A percentile compares a stretch with the other conserved stretches of the same genome.
Evolutionary conservation across 1,140 invertebrate genomes (phyloP).

Genomic region (Oscheius sp.): DNA sequence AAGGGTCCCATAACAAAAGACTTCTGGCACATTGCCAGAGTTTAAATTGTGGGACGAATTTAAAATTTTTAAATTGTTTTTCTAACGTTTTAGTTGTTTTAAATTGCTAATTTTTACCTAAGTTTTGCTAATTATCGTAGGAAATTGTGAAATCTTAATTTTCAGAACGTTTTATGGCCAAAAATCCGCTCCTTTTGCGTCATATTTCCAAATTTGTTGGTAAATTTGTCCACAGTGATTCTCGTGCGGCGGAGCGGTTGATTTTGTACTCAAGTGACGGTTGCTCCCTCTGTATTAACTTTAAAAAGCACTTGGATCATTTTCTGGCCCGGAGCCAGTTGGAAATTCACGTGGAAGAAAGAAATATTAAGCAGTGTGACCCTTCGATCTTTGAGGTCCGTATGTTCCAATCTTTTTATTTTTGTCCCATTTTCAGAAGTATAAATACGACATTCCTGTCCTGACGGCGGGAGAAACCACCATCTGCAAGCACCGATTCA

Average conservation of each 20-base stretch:
- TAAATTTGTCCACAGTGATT: no score
- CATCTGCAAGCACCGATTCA: slow-evolving; percentile 31
- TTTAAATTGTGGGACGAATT: not conserved
- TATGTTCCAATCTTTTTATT: slow-evolving; percentile 6
- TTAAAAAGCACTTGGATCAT: slow-evolving; percentile 28
- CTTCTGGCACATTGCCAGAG: not conserved
- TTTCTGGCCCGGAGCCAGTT: not conserved
- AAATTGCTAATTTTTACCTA: no score
- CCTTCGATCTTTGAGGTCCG: slow-evolving; percentile 1
- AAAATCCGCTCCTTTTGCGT: no score
- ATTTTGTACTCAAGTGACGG: slow-evolving; percentile 1
- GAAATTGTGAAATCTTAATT: no score
- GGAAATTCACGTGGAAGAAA: not conserved
- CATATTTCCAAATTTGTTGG: no score
- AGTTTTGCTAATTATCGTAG: no score
- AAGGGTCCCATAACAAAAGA: not conserved
- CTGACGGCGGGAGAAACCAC: slow-evolving; percentile 19
- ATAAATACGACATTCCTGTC: slow-evolving; percentile 41
- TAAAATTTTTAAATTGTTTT: no score
- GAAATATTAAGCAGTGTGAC: slow-evolving; percentile 15
- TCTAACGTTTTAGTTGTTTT: no score
- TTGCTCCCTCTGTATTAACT: slow-evolving; percentile 37
- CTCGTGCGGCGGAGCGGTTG: no score
- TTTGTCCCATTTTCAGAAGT: slow-evolving; percentile 21
- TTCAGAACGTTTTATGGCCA: no score